These are phyloP conservation scores for Drosophila flavopinicola DNA, from an alignment of 2,888 invertebrate genomes.

Conservation along the genomic window DNA sequence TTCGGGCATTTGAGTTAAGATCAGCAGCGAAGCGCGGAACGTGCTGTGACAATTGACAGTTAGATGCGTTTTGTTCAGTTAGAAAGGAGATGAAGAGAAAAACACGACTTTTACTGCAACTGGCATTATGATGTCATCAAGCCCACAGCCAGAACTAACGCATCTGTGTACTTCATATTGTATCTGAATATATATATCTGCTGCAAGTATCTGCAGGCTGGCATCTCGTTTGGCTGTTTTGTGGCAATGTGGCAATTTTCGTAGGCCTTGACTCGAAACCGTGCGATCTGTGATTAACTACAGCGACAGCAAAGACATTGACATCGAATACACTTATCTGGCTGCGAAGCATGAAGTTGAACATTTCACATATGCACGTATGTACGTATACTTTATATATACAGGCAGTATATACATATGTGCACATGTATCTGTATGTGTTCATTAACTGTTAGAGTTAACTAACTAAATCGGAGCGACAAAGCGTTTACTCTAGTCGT, in stretches of 20 bases:
- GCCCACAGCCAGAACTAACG: conserved; percentile 7
- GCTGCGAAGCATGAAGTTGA: conserved; percentile 65
- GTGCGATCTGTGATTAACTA: conserved; percentile 62
- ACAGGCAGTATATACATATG: not conserved
- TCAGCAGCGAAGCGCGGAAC: conserved; percentile 48
- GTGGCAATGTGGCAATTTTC: conserved; percentile 66
- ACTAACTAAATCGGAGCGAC: conserved; percentile 76
- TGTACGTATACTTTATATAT: not conserved
- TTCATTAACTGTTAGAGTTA: conserved; percentile 80
- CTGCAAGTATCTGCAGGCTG: conserved; percentile 16
- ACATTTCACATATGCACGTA: conserved; percentile 10
- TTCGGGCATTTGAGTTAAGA: conserved; percentile 26
- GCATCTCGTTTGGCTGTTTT: conserved; percentile 18
- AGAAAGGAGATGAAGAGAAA: conserved; percentile 11
- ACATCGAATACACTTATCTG: conserved; percentile 42
- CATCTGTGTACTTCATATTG: conserved; percentile 3
- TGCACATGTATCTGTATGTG: conserved; percentile 44
- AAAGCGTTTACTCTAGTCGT: conserved; percentile 1
- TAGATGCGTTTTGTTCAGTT: conserved; percentile 67
- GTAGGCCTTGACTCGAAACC: conserved; percentile 72
- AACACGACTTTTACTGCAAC: conserved; percentile 10
- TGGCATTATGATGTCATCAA: conserved; percentile 44
- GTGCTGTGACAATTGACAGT: conserved; percentile 69
- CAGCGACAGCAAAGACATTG: conserved; percentile 36
- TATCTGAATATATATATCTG: no score